Conservation (phyloP, 2,113 vertebrate species). For the Lophura nycthemera region DNA sequence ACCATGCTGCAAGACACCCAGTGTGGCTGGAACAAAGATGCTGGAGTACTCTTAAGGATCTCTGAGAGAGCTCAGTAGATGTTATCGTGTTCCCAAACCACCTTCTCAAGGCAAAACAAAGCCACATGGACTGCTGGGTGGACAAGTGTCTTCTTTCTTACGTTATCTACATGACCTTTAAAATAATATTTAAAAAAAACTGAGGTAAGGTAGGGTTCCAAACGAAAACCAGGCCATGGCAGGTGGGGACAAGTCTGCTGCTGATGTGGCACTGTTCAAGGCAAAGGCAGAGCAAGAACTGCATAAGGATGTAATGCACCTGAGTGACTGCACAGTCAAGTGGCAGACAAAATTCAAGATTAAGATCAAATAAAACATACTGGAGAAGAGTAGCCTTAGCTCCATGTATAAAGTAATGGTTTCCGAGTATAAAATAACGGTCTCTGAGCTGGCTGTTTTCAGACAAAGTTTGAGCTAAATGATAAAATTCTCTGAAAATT, state of each 20-base stretch:
- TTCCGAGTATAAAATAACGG: not conserved
- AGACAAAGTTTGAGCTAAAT: not conserved
- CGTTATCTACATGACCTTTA: not conserved
- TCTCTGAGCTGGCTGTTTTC: not conserved
- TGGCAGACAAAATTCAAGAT: rapidly evolving
- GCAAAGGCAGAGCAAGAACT: not conserved
- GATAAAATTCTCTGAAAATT: not conserved
- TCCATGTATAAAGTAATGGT: not conserved
- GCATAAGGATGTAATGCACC: not conserved
- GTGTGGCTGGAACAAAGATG: not conserved
- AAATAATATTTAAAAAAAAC: not conserved
- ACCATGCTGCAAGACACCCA: not conserved
- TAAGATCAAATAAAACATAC: not conserved
- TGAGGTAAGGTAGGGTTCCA: not conserved
- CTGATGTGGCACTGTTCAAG: not conserved
- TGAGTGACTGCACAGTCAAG: not conserved
- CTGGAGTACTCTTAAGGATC: not conserved
- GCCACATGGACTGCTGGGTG: not conserved
- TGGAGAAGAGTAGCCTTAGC: not conserved
- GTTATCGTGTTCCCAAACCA: not conserved
- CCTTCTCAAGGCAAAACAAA: slow-evolving; percentile 15
- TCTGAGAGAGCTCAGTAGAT: not conserved
- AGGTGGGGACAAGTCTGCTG: not conserved
- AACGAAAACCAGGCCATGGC: not conserved
- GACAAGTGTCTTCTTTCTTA: not conserved